These are phyloP conservation scores for Pyxicephalus adspersus DNA, from an alignment of 2,113 vertebrate genomes.

Conservation along the genomic window DNA sequence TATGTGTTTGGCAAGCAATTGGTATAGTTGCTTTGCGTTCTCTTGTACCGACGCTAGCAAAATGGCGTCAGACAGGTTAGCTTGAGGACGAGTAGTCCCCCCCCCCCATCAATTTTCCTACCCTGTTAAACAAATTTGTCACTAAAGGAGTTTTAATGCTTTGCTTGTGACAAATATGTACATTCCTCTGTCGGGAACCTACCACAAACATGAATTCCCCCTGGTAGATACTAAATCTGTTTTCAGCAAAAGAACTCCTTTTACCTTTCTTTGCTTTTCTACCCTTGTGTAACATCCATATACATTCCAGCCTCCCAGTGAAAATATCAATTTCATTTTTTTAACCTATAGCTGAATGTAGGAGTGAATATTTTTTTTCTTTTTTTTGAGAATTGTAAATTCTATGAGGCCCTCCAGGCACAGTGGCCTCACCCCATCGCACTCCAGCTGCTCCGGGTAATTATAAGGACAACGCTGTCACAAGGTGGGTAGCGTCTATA, in stretches of 20 bases:
- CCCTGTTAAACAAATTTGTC: not conserved
- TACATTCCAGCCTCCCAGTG: slow-evolving; percentile 78
- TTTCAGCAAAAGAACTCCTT: slow-evolving; percentile 67
- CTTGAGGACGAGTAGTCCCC: not conserved
- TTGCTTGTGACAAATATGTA: slow-evolving; percentile 68
- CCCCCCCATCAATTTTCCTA: not conserved
- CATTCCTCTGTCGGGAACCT: slow-evolving; percentile 86
- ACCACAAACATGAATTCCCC: slow-evolving; percentile 68
- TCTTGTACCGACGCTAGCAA: not conserved
- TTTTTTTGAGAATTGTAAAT: slow-evolving; percentile 1
- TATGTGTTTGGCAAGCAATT: slow-evolving; percentile 63
- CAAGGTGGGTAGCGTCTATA: not conserved
- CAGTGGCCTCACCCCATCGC: not conserved
- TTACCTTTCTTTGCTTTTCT: slow-evolving; percentile 66
- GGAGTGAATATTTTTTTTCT: not conserved
- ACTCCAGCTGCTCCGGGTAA: slow-evolving; percentile 12
- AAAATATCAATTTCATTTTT: slow-evolving; percentile 57
- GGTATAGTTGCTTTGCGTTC: slow-evolving; percentile 65
- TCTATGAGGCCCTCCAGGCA: not conserved
- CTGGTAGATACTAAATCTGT: slow-evolving; percentile 69
- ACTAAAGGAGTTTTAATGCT: slow-evolving; percentile 54
- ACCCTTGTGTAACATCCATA: slow-evolving; percentile 62
- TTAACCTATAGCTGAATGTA: not conserved
- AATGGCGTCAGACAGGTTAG: not conserved
- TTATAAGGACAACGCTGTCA: not conserved